Base-by-base conservation (phyloP, 2,113 vertebrate genomes). In the Ranitomeya variabilis region DNA sequence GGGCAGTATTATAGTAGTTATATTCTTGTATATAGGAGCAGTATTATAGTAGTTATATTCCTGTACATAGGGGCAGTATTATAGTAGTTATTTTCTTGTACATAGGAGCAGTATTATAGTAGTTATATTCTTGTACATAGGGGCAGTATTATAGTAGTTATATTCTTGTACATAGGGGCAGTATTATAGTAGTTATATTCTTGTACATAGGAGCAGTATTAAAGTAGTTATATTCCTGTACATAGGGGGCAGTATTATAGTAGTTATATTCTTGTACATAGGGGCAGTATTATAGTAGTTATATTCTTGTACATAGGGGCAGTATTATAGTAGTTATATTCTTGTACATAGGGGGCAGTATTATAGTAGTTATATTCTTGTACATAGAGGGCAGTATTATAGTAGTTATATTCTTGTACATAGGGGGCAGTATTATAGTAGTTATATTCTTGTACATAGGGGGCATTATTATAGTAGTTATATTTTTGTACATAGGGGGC, bases 331-430 rank as follows among this genome's bases (percentile, higher is more conserved):
- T 31, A 31, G 26, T 31, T 31, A 31, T 31, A 31, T 31, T 31
- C 26, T 2, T 31, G 26, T 31, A 31, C 26, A 31, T 31, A 31
- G n/a, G 26, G 26, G 2, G 26, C 26, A 31, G 26, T 31, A 31
- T 31, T 31, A 31, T 31, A 31, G 26, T 31, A 31, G 66, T 69
- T 69, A 69, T 69, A 69, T 69, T 69, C n/a, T 26, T 21, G 37
- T 9, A 37, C 37, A 37, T 23, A 26, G 8, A n/a, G 71, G 16
- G 18, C 31, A 74, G 71, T 74, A 74, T 74, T 74, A 74, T 45
- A 74, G 71, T 74, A 74, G 71, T 74, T 76, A 76, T 76, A 76
- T 76, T 19, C 31, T 76, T 76, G 31, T 76, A 76, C 3, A n/a
- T 66, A n/a, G n/a, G 21, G 64, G 26, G 26, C 26, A 31, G 26